phyloP scores from a whole-genome alignment of 30 jellyfish, hydroid and myxozoan genomes.

The Chironex yamaguchii region DNA sequence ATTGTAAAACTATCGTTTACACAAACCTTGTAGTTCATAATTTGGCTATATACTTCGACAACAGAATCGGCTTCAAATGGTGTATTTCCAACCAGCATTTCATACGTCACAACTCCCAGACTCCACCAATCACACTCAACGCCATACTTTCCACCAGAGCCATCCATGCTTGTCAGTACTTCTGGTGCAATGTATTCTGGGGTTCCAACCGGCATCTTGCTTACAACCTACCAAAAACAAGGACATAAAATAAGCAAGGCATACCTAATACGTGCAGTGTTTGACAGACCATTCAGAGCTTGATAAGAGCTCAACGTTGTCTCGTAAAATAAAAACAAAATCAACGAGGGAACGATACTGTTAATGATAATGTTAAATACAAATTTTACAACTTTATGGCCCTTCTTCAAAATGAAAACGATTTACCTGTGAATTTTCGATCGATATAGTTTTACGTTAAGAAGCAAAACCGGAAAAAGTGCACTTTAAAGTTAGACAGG shows the following conservation, averaged over 20 bases:
- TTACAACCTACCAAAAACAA: conserved; percentile 77
- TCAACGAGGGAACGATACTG: too few species aligned
- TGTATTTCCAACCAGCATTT: conserved; percentile 97
- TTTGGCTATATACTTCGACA: conserved; percentile 97
- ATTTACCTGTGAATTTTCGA: too few species aligned
- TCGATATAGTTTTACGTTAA: too few species aligned
- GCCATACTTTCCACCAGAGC: conserved; percentile 98
- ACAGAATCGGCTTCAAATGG: conserved; percentile 99
- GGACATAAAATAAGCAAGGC: too few species aligned
- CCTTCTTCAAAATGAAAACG: too few species aligned
- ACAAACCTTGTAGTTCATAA: conserved; percentile 98
- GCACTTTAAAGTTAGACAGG: too few species aligned
- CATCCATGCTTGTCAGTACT: conserved; percentile 98
- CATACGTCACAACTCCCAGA: conserved; percentile 99
- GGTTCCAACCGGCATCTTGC: conserved; percentile 99
- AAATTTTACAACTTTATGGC: too few species aligned
- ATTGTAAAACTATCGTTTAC: too few species aligned
- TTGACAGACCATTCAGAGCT: not conserved
- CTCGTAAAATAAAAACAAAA: too few species aligned
- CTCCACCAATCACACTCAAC: conserved; percentile 99
- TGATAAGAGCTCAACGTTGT: too few species aligned
- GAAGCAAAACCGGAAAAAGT: too few species aligned
- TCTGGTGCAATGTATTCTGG: conserved; percentile 99
- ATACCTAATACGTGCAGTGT: not conserved
- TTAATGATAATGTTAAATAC: too few species aligned